Percentiles rank a stretch among this genome's conserved stretches.
phyloP scores from a whole-genome alignment of 2,797 vertebrate genomes.

The Kryptolebias ocellatus region DNA sequence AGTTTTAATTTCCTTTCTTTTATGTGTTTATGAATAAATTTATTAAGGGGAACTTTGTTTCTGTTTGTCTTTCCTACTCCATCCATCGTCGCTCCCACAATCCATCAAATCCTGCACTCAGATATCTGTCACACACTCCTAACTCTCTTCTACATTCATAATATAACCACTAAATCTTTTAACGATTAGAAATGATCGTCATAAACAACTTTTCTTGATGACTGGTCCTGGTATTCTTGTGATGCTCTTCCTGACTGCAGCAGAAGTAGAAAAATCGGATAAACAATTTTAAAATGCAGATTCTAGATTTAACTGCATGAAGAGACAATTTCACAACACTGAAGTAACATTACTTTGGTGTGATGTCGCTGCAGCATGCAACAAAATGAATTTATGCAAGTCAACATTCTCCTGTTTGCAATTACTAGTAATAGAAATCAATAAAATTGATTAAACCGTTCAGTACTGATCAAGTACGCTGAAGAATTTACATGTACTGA shows the following conservation, averaged over 20 bases:
- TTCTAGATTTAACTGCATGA: not conserved
- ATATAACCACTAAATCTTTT: constrained; percentile 11
- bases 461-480: no score
- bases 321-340: not conserved
- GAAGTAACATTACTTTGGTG: not conserved
- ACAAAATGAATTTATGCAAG: not conserved
- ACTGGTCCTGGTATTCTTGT: constrained; percentile 28
- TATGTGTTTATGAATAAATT: constrained; percentile 14
- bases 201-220: constrained; percentile 24
- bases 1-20: constrained; percentile 57
- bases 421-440: no score
- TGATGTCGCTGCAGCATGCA: not conserved
- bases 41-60: constrained; percentile 26
- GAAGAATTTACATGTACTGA: no score
- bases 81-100: constrained; percentile 23
- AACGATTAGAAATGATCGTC: constrained; percentile 14
- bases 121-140: constrained; percentile 10
- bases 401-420: not conserved
- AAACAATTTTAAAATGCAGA: constrained; percentile 8
- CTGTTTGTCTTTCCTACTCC: constrained; percentile 15
- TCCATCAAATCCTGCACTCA: constrained; percentile 26
- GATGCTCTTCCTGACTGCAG: constrained; percentile 7
- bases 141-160: constrained; percentile 29
- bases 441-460: no score
- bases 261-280: no score